Evolutionary conservation across 2,888 invertebrate genomes (phyloP), one percentile per base, ranked within the genome.

Genomic region (Eutolmus rufibarbis): DNA sequence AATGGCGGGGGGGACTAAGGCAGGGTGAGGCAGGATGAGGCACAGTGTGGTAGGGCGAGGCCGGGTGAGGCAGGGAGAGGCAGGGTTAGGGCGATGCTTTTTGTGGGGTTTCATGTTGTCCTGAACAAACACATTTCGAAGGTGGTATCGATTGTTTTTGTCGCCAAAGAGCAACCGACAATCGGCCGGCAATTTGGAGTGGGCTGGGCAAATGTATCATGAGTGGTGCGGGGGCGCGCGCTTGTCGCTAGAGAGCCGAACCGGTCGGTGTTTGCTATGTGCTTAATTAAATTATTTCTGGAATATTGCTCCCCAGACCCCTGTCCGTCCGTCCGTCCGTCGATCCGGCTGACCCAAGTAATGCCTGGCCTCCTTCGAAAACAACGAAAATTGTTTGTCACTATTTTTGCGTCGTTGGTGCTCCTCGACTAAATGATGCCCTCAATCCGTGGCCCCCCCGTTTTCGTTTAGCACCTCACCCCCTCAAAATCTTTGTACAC

Each of bases 261-360:
- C 40, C 40, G 40, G 1, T 40, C 40, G 86, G 86, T 88, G 88
- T 88, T 88, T 88, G 88, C 87, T 88, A 86, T 87, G 87, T 87
- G 84, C 88, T 88, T 88, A 88, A 88, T 88, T 88, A 87, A 88
- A 88, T 88, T 88, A 88, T 88, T 88, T 88, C 88, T 88, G 87
- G 87, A 86, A 88, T 88, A 88, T 88, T 88, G 87, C 85, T 4
- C 12, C 23, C 28, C 51, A 28, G n/a, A n/a, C 4, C 66, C 56
- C n/a, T n/a, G n/a, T 87, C 79, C 77, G 74, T 81, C 87, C 87
- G 86, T 87, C 66, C 57, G 76, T 46, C 79, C 86, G 43, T 34
- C 81, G 16, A 28, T 56, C 43, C 51, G n/a, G 34, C 51, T 77
- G 66, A 79, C 74, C 31, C 87, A 37, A 66, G 74, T 86, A 84